Conservation (phyloP, 2,113 vertebrate species). For the Corydoras sp. region DNA sequence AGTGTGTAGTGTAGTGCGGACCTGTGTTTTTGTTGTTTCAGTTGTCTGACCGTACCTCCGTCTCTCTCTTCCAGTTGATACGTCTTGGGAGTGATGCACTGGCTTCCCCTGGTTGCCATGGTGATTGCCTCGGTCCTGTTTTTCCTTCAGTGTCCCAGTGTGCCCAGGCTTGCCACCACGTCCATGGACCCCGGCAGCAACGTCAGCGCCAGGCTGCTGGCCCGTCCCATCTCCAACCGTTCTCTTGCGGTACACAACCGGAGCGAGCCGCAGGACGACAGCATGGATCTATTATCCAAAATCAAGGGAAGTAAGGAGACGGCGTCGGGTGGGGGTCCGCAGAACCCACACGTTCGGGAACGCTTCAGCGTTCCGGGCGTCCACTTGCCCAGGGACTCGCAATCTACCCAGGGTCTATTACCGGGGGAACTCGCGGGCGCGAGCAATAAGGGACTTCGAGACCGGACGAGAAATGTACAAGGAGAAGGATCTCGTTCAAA, state of each 20-base stretch:
- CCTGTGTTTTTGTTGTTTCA: not conserved
- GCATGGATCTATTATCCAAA: too few relatives aligned
- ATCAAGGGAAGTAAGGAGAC: too few relatives aligned
- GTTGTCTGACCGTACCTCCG: not conserved
- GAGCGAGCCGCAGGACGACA: constrained; percentile 1
- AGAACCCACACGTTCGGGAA: too few relatives aligned
- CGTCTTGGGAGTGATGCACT: constrained; percentile 78
- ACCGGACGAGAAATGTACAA: too few relatives aligned
- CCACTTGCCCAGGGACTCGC: too few relatives aligned
- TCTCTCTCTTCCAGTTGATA: constrained; percentile 62
- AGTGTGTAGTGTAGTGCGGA: too few relatives aligned
- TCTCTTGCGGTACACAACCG: constrained; percentile 40
- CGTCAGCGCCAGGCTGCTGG: constrained; percentile 38
- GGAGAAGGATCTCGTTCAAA: too few relatives aligned
- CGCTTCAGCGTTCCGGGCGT: too few relatives aligned
- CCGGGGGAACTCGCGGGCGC: too few relatives aligned
- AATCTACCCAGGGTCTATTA: too few relatives aligned
- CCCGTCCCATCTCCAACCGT: constrained; percentile 18
- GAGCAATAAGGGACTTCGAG: too few relatives aligned
- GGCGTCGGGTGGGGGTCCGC: too few relatives aligned
- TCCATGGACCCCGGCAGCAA: constrained; percentile 52
- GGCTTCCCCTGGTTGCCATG: constrained; percentile 81
- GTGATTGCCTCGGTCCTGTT: constrained; percentile 77
- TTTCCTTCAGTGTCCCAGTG: constrained; percentile 63
- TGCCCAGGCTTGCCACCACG: constrained; percentile 56